phyloP scores from a whole-genome alignment of 1,140 invertebrate species.

The Aphelenchoides fujianensis region DNA sequence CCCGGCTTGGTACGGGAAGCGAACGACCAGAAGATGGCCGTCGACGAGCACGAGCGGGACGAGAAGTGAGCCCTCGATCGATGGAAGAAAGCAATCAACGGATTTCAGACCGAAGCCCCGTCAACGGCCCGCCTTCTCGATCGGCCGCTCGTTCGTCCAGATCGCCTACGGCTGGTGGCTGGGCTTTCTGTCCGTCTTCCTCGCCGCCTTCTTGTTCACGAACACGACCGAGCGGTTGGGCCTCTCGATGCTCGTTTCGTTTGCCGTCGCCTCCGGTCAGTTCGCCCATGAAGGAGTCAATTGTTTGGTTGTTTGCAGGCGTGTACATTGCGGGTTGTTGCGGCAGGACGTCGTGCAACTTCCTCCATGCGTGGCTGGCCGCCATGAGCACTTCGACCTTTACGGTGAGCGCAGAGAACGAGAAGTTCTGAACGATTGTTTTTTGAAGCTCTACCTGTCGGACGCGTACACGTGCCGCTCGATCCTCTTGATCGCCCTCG shows the following conservation, averaged over 20 bases:
- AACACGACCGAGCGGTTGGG: not conserved
- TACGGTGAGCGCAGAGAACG: constrained; percentile 16
- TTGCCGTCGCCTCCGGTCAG: constrained; percentile 2
- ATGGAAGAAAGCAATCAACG: not conserved
- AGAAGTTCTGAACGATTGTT: constrained; percentile 8
- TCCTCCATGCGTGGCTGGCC: not conserved
- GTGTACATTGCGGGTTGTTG: constrained; percentile 30
- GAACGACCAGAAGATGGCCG: constrained; percentile 16
- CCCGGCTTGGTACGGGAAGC: not conserved
- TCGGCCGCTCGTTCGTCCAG: not conserved
- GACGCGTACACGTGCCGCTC: constrained; percentile 17
- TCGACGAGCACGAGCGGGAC: constrained; percentile 3
- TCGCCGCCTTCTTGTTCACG: constrained; percentile 14
- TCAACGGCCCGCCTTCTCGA: not conserved
- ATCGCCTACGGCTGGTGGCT: not conserved
- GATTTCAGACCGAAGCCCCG: not conserved
- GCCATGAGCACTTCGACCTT: not conserved
- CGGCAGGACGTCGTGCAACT: not conserved
- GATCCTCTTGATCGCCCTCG: constrained; percentile 21
- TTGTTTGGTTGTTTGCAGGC: no score
- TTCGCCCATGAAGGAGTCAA: no score
- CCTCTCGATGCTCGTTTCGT: constrained; percentile 13
- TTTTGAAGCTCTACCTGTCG: constrained; percentile 33
- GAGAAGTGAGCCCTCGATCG: constrained; percentile 3
- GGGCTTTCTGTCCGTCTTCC: constrained; percentile 1